Base-by-base conservation (phyloP, 2,888 invertebrate genomes). In the Aelia acuminata region DNA sequence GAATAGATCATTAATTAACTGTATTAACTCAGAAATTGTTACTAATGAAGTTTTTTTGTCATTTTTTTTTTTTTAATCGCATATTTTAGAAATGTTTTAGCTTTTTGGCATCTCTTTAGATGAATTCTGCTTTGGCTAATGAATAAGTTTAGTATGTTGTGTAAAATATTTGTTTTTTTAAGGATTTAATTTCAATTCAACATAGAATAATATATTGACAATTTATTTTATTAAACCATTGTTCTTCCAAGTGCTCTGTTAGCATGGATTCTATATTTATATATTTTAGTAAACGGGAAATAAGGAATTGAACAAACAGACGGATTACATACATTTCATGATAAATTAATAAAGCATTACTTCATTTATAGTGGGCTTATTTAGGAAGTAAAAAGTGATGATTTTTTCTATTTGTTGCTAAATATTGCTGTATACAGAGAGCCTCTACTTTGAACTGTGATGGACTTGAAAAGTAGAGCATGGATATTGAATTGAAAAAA, bases 1-100 rank as follows among this genome's bases (percentile, higher is more conserved):
- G 80, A n/a, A 20, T 80, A 70, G 63, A 70, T 70, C 22, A 80
- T 80, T 22, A 39, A 75, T 75, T 80, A 80, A 80, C 80, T 43
- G 13, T 3, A 80, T 80, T 47, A 80, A 80, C 80, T 80, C 43
- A 80, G 13, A 80, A 18, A 20, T 70, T 70, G 15, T 70, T 39
- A 80, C 80, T 80, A 80, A 80, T 80, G 80, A 35, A 80, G 80
- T 80, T 39, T 43, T 39, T 22, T 49, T 13, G n/a, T n/a, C n/a
- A n/a, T n/a, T 49, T 49, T 49, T 49, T 0, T 57, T 53, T n/a
- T 80, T 80, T 43, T 39, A 43, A 80, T 80, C 80, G n/a, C 43
- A 80, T 80, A 43, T 80, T 47, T 47, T 22, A n/a, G 43, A 39
- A 80, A 80, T 43, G 39, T n/a, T 80, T 47, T 47, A 43, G 43